Evolutionary conservation across 2,888 invertebrate genomes (phyloP), one percentile per base, ranked within the genome.

Genomic region (Dynastes maya): DNA sequence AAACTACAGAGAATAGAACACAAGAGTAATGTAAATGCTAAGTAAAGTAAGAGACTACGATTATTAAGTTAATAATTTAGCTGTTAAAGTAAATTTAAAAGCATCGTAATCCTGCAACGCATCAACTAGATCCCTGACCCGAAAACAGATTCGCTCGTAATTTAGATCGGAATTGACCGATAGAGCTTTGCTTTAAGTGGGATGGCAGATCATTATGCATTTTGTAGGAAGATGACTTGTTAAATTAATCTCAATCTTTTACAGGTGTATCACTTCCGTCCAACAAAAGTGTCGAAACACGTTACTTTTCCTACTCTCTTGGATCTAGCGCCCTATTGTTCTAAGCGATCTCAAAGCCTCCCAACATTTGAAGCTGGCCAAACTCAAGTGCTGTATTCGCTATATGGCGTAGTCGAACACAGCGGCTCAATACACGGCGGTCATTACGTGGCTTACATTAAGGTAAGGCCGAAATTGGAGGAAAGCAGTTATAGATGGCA

Each of bases 381-480:
- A 82, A 86, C 85, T 2, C 85, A 86, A 78, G 87, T 77, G 0
- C 88, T 96, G 40, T 99, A 99, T 88, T 94, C 97, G 0, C 90
- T 99, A 75, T 99, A 98, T 85, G 99, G 98, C 0, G 94, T 99
- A 0, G 98, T 99, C 2, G 97, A 97, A 86, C 99, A 99, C 87
- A 95, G 95, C 76, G 99, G 99, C 0, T 94, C 95, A 2, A 93
- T 98, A 88, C 94, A 95, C 85, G 96, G 97, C 51, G 95, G 96
- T 37, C 95, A 96, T 87, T 99, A 99, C 87, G 96, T 97, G 0
- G 97, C 98, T 5, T 99, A 97, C 86, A 96, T 99, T 1, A 98
- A 98, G 90, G 95, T 96, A 8, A 90, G 95, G n/a, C 88, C 91
- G 27, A 91, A 92, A 6, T 87, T 94, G 51, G 89, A 90, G 45